phyloP scores from a whole-genome alignment of 2,888 invertebrate species.

The Shargacucullia verbasci region DNA sequence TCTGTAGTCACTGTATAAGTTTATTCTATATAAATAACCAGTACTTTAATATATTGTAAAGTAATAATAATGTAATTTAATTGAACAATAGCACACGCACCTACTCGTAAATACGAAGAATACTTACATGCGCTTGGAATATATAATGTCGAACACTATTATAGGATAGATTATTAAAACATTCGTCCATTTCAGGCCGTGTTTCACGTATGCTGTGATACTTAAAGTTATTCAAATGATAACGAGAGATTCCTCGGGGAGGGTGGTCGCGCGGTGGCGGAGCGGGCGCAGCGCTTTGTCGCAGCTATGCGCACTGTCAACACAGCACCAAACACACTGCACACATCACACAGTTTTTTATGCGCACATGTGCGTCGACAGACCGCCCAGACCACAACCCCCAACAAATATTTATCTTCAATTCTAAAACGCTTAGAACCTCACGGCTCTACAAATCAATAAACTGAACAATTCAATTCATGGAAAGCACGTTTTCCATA shows the following conservation, averaged over 20 bases:
- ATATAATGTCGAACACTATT: constrained; percentile 30
- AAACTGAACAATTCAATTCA: constrained; percentile 73
- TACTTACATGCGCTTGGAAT: constrained; percentile 41
- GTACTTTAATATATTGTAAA: constrained; percentile 29
- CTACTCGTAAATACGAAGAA: constrained; percentile 34
- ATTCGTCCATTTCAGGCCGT: constrained; percentile 39
- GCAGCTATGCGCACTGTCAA: constrained; percentile 87
- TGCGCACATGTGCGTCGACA: constrained; percentile 79
- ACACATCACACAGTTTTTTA: constrained; percentile 82
- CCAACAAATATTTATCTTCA: constrained; percentile 86
- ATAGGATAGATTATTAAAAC: constrained; percentile 28
- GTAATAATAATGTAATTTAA: constrained; percentile 33
- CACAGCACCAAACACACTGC: constrained; percentile 73
- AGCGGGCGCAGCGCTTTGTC: constrained; percentile 71
- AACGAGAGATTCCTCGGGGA: constrained; percentile 60
- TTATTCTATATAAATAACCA: constrained; percentile 1
- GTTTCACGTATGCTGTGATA: constrained; percentile 50
- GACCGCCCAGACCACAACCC: constrained; percentile 82
- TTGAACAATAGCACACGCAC: constrained; percentile 38
- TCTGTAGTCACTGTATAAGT: constrained; percentile 11
- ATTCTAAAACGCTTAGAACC: constrained; percentile 85
- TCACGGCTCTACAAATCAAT: constrained; percentile 76
- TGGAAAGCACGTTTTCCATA: constrained; percentile 50
- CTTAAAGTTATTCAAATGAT: constrained; percentile 66
- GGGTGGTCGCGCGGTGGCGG: constrained; percentile 73